Conservation (phyloP, 2,888 invertebrate genomes). For the Cabera pusaria region DNA sequence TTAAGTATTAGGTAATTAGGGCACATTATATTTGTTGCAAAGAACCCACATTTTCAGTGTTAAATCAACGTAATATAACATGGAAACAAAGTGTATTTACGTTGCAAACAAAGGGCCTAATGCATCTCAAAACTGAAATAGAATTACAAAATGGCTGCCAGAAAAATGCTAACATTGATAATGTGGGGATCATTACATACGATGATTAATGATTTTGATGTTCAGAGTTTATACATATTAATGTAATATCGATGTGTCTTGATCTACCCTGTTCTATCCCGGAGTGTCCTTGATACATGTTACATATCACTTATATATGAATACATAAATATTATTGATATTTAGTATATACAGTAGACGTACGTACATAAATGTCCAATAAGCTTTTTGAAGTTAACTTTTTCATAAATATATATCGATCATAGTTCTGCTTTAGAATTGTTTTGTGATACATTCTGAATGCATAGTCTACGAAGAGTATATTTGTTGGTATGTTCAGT, state of each 20-base stretch:
- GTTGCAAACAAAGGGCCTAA: conserved; percentile 17
- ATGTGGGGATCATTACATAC: no score
- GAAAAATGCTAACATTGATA: neutral
- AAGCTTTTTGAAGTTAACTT: conserved; percentile 25
- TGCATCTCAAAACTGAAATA: no score
- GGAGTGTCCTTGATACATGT: conserved; percentile 16
- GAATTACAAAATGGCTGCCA: no score
- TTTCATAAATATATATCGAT: conserved; percentile 9
- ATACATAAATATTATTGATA: no score
- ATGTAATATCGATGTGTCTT: conserved; percentile 11
- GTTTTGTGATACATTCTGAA: conserved; percentile 28
- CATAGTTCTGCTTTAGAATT: conserved; percentile 12
- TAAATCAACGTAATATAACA: no score
- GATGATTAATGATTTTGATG: conserved; percentile 9
- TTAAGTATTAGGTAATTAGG: no score
- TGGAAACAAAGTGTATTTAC: no score
- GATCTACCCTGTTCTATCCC: conserved; percentile 4
- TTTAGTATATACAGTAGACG: conserved; percentile 5
- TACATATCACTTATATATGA: conserved; percentile 4
- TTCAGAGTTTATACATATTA: conserved; percentile 1
- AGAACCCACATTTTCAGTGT: no score
- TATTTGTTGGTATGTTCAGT: conserved; percentile 31
- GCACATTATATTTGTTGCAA: no score
- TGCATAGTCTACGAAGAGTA: conserved; percentile 29
- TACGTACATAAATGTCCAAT: conserved; percentile 10